These are phyloP conservation scores for Metacarcinus magister DNA, from an alignment of 2,888 invertebrate genomes.

Conservation along the genomic window DNA sequence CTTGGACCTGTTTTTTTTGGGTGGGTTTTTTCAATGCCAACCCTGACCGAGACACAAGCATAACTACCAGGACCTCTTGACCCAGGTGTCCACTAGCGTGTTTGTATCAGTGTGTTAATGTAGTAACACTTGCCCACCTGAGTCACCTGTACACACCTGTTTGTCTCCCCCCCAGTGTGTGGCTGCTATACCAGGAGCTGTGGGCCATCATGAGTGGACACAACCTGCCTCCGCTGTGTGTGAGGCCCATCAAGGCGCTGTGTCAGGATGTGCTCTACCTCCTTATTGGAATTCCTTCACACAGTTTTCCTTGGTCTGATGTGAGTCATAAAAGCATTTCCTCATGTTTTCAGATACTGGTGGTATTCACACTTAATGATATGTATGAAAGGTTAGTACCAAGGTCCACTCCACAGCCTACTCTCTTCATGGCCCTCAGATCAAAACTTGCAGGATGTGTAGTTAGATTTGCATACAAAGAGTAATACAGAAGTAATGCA, in stretches of 20 bases:
- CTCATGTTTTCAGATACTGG: neutral
- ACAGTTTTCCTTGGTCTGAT: conserved; percentile 63
- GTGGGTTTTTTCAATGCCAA: neutral
- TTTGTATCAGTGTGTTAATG: neutral
- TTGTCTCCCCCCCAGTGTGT: conserved; percentile 50
- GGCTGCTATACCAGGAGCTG: conserved; percentile 71
- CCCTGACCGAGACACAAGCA: no score
- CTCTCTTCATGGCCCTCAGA: no score
- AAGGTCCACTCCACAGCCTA: neutral
- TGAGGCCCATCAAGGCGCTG: conserved; percentile 55
- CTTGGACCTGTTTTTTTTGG: no score
- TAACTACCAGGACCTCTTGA: no score
- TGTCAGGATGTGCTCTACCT: conserved; percentile 72
- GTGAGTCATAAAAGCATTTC: conserved; percentile 40
- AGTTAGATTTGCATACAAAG: neutral
- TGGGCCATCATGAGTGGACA: conserved; percentile 62
- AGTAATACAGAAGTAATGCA: neutral
- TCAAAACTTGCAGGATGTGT: no score
- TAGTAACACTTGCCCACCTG: neutral
- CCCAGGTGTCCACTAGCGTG: no score
- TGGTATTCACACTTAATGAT: neutral
- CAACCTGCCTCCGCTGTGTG: conserved; percentile 53
- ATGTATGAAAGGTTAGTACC: neutral
- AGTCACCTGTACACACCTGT: neutral
- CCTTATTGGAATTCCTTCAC: conserved; percentile 72